Evolutionary conservation across 2,113 vertebrate species (phyloP), one percentile per base, ranked within the genome.

Genomic region (Ceyx margarethae): DNA sequence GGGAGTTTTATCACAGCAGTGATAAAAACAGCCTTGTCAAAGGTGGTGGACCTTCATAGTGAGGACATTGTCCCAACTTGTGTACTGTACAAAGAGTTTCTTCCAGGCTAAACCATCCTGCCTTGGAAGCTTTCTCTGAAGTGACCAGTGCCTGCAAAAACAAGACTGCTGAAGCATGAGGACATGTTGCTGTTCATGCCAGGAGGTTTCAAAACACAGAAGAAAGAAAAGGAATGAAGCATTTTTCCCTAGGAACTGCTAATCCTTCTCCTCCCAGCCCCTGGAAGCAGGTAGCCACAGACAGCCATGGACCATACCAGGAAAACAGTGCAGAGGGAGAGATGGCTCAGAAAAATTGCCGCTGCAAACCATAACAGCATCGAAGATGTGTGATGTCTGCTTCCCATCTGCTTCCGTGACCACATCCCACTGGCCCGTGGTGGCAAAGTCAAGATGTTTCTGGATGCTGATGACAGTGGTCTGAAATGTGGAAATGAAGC

Each of bases 361-460:
- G 1, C 96, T 98, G 97, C 99, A 98, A 88, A 99, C 97, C 96
- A 99, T 95, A 23, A 99, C 94, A 1, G 98, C 98, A 82, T 99
- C 98, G 43, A 99, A 99, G 75, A 98, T 11, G 0, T 97, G 91
- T 0, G 23, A 93, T 3, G 95, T 91, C 95, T 96, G 96, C 57
- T 93, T 95, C 54, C 98, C 98, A 1, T 96, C 95, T 0, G n/a
- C 94, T 84, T 97, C 97, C 0, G 97, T 98, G 81, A 98, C 91
- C 43, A 99, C 92, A 1, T 98, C 96, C 99, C 98, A 99, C 92
- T 98, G 98, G 48, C 98, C 98, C 0, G 97, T 98, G 85, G 56
- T 19, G 29, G 95, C 93, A 84, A 99, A 99, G 85, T 98, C 96
- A 3, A 94, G 91, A 13, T 12, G 86, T 85, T 98, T 97, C 8